Conservation (phyloP, 1,140 invertebrate genomes). For the Sitodiplosis mosellana region DNA sequence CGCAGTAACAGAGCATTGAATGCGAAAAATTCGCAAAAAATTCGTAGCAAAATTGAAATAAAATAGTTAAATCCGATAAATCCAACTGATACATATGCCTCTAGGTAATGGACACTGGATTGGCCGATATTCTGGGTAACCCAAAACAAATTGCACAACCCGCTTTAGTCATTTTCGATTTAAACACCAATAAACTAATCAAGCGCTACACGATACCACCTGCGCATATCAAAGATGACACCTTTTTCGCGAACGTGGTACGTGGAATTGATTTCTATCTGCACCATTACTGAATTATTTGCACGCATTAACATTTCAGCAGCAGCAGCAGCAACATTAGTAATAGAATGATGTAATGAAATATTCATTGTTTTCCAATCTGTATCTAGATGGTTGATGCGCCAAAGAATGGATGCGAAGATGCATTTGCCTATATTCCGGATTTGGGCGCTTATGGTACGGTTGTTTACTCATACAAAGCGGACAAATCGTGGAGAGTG, state of each 20-base stretch:
- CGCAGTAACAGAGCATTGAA: too few species aligned
- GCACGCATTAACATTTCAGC: too few species aligned
- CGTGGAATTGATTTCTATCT: slow-evolving; percentile 14
- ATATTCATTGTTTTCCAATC: not conserved
- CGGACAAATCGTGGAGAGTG: slow-evolving; percentile 55
- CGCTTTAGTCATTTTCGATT: slow-evolving; percentile 47
- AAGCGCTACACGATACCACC: slow-evolving; percentile 42
- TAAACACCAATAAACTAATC: slow-evolving; percentile 48
- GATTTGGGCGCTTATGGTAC: slow-evolving; percentile 53
- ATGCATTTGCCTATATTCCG: slow-evolving; percentile 54
- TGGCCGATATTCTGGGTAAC: slow-evolving; percentile 42
- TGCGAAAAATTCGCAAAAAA: too few species aligned
- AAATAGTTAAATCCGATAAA: too few species aligned
- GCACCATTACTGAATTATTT: too few species aligned
- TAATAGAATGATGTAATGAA: not conserved
- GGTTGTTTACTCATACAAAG: slow-evolving; percentile 50
- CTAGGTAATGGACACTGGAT: slow-evolving; percentile 44
- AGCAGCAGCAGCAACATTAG: not conserved
- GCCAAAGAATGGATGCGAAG: slow-evolving; percentile 40
- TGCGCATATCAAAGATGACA: slow-evolving; percentile 42
- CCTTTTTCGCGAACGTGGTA: slow-evolving; percentile 52
- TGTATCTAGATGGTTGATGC: slow-evolving; percentile 38
- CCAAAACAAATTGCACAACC: slow-evolving; percentile 39
- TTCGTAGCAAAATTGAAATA: too few species aligned
- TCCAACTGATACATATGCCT: too few species aligned